These are phyloP conservation scores for Coenonympha arcania DNA, from an alignment of 2,888 invertebrate genomes.

Conservation along the genomic window DNA sequence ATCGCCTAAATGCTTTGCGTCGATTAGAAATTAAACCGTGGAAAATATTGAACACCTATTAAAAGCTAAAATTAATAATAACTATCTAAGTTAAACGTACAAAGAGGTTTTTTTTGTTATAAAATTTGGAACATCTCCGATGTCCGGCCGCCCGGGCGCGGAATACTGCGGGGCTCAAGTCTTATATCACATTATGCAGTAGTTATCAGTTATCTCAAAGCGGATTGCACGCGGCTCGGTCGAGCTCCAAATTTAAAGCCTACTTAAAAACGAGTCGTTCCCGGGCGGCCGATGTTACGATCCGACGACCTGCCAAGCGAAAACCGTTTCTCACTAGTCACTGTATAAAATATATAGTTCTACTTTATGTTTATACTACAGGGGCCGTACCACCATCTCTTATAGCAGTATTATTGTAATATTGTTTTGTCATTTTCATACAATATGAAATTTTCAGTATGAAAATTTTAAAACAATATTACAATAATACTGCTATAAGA, in stretches of 20 bases:
- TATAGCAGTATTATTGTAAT: no score
- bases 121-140: slow-evolving; percentile 27
- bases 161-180: slow-evolving; percentile 30
- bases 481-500: no score
- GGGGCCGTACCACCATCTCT: no score
- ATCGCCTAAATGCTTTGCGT: slow-evolving; percentile 54
- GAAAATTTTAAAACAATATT: no score
- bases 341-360: slow-evolving; percentile 8
- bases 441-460: no score
- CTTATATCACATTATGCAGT: slow-evolving; percentile 60
- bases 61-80: slow-evolving; percentile 68
- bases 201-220: slow-evolving; percentile 18
- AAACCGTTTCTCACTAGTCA: slow-evolving; percentile 10
- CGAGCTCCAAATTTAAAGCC: slow-evolving; percentile 33
- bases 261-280: slow-evolving; percentile 37
- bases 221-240: slow-evolving; percentile 8
- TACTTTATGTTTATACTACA: slow-evolving; percentile 8
- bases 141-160: slow-evolving; percentile 39
- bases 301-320: slow-evolving; percentile 14
- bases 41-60: slow-evolving; percentile 72
- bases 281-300: slow-evolving; percentile 36
- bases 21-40: slow-evolving; percentile 47
- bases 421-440: no score
- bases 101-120: slow-evolving; percentile 50
- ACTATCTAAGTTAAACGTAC: slow-evolving; percentile 65